phyloP scores from a whole-genome alignment of 2,113 vertebrate genomes.

The Petroica traversi region DNA sequence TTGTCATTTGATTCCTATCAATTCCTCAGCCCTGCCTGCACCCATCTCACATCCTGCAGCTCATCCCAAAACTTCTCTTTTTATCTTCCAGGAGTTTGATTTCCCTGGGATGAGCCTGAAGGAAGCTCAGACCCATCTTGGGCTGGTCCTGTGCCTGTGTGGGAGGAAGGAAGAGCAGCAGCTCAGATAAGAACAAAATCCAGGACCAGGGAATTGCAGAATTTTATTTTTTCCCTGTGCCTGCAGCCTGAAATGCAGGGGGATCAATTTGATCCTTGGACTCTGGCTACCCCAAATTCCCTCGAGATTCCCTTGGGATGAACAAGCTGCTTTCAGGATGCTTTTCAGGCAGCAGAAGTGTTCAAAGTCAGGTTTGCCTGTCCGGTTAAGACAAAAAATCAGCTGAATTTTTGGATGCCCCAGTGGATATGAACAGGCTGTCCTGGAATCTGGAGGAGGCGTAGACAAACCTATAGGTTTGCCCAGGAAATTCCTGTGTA shows the following conservation, averaged over 20 bases:
- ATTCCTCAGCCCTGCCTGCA: background rate
- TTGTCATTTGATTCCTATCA: background rate
- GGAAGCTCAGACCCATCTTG: background rate
- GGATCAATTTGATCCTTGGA: background rate
- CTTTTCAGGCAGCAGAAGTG: background rate
- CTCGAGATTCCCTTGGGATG: background rate
- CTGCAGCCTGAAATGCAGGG: background rate
- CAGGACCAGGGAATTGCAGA: background rate
- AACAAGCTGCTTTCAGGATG: background rate
- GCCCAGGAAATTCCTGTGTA: conserved; percentile 27
- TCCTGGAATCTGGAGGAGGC: background rate
- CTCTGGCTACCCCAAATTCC: background rate
- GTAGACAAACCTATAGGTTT: background rate
- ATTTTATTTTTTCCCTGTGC: background rate
- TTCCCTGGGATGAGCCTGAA: background rate
- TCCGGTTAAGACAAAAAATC: too few species aligned
- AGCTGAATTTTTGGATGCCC: background rate
- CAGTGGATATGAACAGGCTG: background rate
- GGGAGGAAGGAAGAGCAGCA: background rate
- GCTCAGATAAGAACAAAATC: background rate
- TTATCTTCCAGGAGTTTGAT: background rate
- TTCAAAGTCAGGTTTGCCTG: background rate
- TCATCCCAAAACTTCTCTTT: background rate
- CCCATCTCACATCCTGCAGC: background rate
- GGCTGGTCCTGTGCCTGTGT: accelerated